These are phyloP conservation scores for Zygothrica quintamaculata DNA, from an alignment of 2,888 invertebrate genomes.

Conservation along the genomic window DNA sequence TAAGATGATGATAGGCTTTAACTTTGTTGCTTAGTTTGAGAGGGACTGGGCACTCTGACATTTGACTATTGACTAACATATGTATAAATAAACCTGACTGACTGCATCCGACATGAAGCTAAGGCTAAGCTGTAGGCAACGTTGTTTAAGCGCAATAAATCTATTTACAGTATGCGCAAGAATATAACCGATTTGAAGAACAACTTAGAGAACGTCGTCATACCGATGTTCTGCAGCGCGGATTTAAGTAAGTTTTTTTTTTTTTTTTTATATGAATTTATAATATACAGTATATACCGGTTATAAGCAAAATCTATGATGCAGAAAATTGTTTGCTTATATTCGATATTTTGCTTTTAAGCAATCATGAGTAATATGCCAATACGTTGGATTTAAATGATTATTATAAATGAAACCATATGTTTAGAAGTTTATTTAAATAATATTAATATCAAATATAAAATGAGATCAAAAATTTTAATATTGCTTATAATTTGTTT, in stretches of 20 bases:
- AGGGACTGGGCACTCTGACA: slow-evolving; percentile 3
- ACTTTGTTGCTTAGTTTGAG: slow-evolving; percentile 43
- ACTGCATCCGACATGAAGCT: slow-evolving; percentile 9
- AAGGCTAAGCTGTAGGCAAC: slow-evolving; percentile 15
- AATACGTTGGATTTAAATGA: too few relatives aligned
- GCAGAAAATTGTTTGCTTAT: too few relatives aligned
- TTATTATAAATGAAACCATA: too few relatives aligned
- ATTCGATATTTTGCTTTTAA: too few relatives aligned
- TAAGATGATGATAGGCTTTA: background rate
- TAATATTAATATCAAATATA: too few relatives aligned
- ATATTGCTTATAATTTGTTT: too few relatives aligned
- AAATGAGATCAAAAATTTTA: too few relatives aligned
- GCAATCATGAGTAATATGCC: too few relatives aligned
- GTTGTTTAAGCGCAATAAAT: slow-evolving; percentile 55
- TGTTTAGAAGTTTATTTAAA: too few relatives aligned
- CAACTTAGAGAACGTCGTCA: slow-evolving; percentile 96
- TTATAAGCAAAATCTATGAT: too few relatives aligned
- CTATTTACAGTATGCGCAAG: slow-evolving; percentile 94
- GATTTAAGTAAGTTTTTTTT: slow-evolving; percentile 87
- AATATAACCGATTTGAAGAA: slow-evolving; percentile 96
- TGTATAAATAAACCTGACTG: background rate
- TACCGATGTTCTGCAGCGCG: slow-evolving; percentile 99
- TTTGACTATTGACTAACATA: background rate
- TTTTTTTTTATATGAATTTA: background rate
- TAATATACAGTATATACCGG: too few relatives aligned